A percentile compares a stretch with the other conserved stretches of the same genome.
These are phyloP conservation scores for Patella pellucida DNA, from an alignment of 2,888 invertebrate genomes.

Conservation along the genomic window DNA sequence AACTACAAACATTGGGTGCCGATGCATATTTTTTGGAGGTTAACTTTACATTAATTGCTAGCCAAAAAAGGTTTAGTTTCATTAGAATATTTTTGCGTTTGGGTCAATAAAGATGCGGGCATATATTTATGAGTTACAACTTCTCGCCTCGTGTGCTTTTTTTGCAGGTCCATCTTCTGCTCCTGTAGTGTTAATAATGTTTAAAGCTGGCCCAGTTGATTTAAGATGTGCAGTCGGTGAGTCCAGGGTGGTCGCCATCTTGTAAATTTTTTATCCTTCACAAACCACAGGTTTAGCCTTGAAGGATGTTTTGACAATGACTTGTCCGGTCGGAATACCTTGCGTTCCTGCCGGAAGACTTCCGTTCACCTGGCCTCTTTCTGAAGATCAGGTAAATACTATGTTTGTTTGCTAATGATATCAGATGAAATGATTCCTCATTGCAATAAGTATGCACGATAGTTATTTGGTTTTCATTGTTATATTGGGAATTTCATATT, in stretches of 20 bases:
- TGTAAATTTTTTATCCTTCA: conserved; percentile 64
- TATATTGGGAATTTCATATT: too few relatives aligned
- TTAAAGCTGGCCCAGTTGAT: conserved; percentile 51
- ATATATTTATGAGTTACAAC: conserved; percentile 51
- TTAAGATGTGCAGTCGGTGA: conserved; percentile 40
- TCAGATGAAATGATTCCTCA: too few relatives aligned
- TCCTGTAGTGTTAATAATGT: conserved; percentile 52
- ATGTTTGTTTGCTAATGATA: too few relatives aligned
- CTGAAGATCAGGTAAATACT: conserved; percentile 18
- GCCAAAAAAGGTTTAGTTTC: too few relatives aligned
- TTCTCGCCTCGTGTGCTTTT: conserved; percentile 50
- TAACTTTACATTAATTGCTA: too few relatives aligned
- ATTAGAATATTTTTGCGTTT: conserved; percentile 7
- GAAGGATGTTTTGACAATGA: conserved; percentile 43
- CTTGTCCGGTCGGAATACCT: conserved; percentile 27
- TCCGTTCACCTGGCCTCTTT: conserved; percentile 63
- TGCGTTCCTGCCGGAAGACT: conserved; percentile 59
- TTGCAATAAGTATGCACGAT: too few relatives aligned
- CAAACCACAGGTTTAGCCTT: conserved; percentile 62
- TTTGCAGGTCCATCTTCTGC: conserved; percentile 26
- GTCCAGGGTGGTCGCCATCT: conserved; percentile 41
- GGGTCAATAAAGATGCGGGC: too few relatives aligned
- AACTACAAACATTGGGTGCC: too few relatives aligned
- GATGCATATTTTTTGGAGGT: too few relatives aligned
- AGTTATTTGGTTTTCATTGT: too few relatives aligned